Percentiles rank a stretch among this genome's conserved stretches.
These are phyloP conservation scores for Melanerpes aurifrons DNA, from an alignment of 2,113 vertebrate species.

Conservation along the genomic window DNA sequence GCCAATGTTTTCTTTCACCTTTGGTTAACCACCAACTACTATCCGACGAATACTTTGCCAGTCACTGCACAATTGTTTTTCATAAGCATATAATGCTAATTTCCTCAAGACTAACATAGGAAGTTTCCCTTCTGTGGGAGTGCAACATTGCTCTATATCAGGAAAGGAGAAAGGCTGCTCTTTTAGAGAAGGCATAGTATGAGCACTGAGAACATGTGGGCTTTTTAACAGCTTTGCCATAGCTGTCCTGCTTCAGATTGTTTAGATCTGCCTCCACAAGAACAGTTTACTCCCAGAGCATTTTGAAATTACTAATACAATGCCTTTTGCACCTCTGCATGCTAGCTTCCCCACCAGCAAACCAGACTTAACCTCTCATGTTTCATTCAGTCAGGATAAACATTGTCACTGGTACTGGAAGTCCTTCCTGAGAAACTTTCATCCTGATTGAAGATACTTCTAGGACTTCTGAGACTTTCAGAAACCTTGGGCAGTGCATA, in stretches of 20 bases:
- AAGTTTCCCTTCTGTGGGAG: neutral
- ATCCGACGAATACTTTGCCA: neutral
- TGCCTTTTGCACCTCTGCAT: neutral
- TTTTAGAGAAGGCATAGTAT: neutral
- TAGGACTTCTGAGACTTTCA: neutral
- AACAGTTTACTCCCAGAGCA: neutral
- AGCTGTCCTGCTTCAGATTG: neutral
- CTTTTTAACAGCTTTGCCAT: conserved; percentile 1
- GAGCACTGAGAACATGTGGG: neutral
- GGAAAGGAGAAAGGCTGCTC: neutral
- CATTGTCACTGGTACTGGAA: neutral
- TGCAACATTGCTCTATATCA: neutral
- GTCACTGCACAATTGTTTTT: neutral
- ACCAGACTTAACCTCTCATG: neutral
- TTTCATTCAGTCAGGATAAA: neutral
- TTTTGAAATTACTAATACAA: neutral
- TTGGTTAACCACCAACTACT: neutral
- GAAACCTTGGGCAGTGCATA: neutral
- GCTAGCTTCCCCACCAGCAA: neutral
- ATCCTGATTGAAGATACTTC: neutral
- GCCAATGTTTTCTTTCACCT: neutral
- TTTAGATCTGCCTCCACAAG: neutral
- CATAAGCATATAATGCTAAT: neutral
- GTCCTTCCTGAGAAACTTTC: neutral
- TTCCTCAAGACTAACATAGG: neutral